Evolutionary conservation across 1,140 invertebrate species (phyloP).

Genomic region (Penaeus chinensis): DNA sequence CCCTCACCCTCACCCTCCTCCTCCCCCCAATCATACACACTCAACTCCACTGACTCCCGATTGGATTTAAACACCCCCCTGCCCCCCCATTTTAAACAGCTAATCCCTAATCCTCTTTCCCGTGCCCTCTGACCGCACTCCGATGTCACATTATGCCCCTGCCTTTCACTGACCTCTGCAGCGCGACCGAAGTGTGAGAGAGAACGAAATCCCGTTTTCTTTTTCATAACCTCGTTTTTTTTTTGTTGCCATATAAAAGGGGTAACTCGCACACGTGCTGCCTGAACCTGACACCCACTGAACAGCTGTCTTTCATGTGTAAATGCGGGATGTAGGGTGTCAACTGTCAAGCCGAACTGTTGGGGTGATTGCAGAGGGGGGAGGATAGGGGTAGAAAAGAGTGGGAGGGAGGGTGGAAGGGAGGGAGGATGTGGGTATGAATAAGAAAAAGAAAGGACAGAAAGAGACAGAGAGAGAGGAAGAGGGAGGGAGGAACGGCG

Average conservation of each 20-base stretch:
- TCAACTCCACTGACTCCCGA: background rate
- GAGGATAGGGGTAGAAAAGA: background rate
- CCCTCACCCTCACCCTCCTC: background rate
- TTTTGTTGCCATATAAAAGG: constrained; percentile 12
- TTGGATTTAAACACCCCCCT: background rate
- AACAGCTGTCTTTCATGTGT: constrained; percentile 58
- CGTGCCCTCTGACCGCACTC: constrained; percentile 18
- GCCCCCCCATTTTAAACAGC: background rate
- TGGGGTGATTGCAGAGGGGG: background rate
- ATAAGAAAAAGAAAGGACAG: background rate
- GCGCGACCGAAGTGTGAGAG: background rate
- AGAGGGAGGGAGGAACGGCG: background rate
- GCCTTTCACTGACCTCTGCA: constrained; percentile 25
- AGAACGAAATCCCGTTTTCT: constrained; percentile 50
- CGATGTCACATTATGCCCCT: too few relatives aligned
- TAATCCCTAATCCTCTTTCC: constrained; percentile 21
- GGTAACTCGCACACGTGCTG: constrained; percentile 50
- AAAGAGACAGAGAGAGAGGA: background rate
- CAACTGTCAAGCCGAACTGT: background rate
- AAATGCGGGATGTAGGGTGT: constrained; percentile 50
- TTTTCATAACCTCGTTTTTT: constrained; percentile 38
- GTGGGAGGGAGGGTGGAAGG: background rate
- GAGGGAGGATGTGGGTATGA: background rate
- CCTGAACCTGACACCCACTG: constrained; percentile 48
- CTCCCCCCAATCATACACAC: background rate